Base-by-base conservation (phyloP, 2,888 invertebrate genomes). In the Drosophila multiciliata region DNA sequence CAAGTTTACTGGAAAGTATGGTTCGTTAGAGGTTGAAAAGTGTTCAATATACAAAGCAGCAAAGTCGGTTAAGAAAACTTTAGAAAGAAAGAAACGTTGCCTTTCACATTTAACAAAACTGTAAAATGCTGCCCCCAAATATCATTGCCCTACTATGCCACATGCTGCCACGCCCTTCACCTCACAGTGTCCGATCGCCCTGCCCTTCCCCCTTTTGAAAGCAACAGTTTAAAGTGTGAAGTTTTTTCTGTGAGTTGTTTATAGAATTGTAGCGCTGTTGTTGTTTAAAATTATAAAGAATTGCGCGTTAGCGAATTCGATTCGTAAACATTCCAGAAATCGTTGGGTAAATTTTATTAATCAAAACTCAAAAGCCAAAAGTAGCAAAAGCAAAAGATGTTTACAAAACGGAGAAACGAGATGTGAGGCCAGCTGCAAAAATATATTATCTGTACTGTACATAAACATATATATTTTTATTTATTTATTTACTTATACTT, bases 351-450 rank as follows among this genome's bases (percentile, higher is more conserved):
- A 64, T 74, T 76, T 72, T 85, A 87, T 84, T 87, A 85, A 87
- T 85, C 75, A 72, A 23, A 87, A 73, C 62, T 66, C 65, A 48
- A 78, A 78, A 79, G 64, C 53, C 53, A 67, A 61, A 55, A 78
- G 82, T 65, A 53, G 65, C 59, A 59, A 57, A 60, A 48, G 66
- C 82, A 60, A 55, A 64, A 81, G 63, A 54, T 81, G 87, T 83
- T 78, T 87, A 81, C 75, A 73, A 42, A 67, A 63, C 58, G 40
- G n/a, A 29, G 29, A 6, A 29, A 29, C 36, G 8, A 12, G 32
- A 32, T 33, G 33, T 15, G 58, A 50, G 71, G 73, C 82, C 88
- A 88, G 80, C 84, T 85, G 88, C 75, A 65, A 80, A 87, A 84
- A 87, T 85, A 71, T 52, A 38, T 45, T 23, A 61, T 32, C 17